Base-by-base conservation (phyloP, 2,888 invertebrate species). In the Pheosia tremula region DNA sequence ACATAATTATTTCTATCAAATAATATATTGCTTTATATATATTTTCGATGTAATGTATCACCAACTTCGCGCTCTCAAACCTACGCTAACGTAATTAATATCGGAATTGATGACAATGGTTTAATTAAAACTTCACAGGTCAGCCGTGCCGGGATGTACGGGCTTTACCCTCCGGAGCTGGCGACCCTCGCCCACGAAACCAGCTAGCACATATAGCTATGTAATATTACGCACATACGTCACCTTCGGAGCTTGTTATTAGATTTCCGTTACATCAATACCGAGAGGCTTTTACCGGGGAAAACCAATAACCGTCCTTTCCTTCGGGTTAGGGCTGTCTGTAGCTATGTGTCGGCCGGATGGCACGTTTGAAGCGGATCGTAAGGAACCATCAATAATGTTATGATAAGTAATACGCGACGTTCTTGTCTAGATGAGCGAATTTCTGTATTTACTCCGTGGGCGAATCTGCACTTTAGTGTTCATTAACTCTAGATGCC, bases 251-350 rank as follows among this genome's bases (percentile, higher is more conserved):
- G 60, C 66, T 66, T 67, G 68, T 83, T 86, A 87, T 87, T 87
- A 81, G 73, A 84, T 87, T 86, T 79, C 75, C 79, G 72, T 67
- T 71, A 79, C 79, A 79, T 81, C 77, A 80, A 79, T 78, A 75
- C 65, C 66, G 74, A 68, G 71, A 78, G 69, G 82, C 82, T 83
- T 83, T 79, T 74, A 77, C 75, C 72, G 71, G 67, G 68, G 73
- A 80, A 85, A 85, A 82, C 84, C 82, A 85, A 86, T 86, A 86
- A 83, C 67, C 73, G 71, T 72, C 73, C 79, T 78, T 74, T 72
- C 66, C 64, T 60, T 60, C 36, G 69, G 68, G 63, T 61, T 64
- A 73, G 70, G 68, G 67, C 56, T 64, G 70, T 64, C 56, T 64
- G 70, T 64, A 61, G 69, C 67, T 63, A 63, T 61, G 62, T 61